Evolutionary conservation across 1,140 invertebrate genomes (phyloP).

Genomic region (Drosophila kurseongensis): DNA sequence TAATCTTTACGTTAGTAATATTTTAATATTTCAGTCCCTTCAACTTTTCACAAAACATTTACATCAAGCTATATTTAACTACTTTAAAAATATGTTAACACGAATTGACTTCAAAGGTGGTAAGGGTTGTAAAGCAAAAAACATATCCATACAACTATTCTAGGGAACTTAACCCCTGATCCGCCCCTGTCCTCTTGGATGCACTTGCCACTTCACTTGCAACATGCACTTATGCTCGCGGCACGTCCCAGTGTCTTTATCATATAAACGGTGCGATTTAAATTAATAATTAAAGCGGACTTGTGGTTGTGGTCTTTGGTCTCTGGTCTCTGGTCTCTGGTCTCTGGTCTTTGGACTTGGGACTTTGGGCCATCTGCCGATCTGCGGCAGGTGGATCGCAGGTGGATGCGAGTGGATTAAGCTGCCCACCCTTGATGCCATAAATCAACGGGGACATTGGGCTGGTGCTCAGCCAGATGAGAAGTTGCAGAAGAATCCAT

Average conservation of each 20-base stretch:
- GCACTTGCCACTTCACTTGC: constrained; percentile 48
- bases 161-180: neutral
- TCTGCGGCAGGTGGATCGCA: constrained; percentile 38
- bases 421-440: constrained; percentile 47
- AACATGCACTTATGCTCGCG: constrained; percentile 75
- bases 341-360: constrained; percentile 15
- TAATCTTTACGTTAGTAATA: too few relatives aligned
- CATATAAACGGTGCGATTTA: constrained; percentile 81
- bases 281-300: constrained; percentile 74
- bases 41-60: too few relatives aligned
- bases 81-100: too few relatives aligned
- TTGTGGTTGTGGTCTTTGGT: constrained; percentile 27
- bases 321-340: constrained; percentile 1
- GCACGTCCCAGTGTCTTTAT: constrained; percentile 78
- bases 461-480: constrained; percentile 63
- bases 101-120: too few relatives aligned
- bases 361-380: constrained; percentile 19
- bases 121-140: too few relatives aligned
- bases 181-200: constrained; percentile 15
- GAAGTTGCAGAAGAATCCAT: constrained; percentile 18
- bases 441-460: constrained; percentile 74
- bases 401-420: constrained; percentile 53
- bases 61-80: too few relatives aligned
- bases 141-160: too few relatives aligned
- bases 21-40: too few relatives aligned